Evolutionary conservation across 1,140 invertebrate genomes (phyloP), one percentile per base, ranked within the genome.

Genomic region (Macrobrachium nipponense): DNA sequence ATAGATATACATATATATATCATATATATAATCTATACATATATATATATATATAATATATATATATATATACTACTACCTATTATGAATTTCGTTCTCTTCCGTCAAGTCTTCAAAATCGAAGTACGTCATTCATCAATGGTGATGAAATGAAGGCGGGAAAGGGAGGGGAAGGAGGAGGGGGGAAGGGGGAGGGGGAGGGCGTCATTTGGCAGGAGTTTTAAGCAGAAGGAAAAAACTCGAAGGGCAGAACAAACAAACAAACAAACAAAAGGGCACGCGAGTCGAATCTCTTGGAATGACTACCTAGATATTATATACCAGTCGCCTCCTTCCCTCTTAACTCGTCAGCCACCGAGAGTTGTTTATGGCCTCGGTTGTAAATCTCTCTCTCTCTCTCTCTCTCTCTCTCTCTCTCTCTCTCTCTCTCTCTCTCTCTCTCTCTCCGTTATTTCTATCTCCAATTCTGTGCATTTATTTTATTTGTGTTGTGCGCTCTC

Each of bases 391-490:
- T 77, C 75, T 77, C 75, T 77, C 75, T 77, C 75, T 77, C 75
- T 77, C 75, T 77, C 75, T 77, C 75, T 77, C 75, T 77, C 75
- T 77, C 75, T 77, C 75, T 77, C 75, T 77, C 75, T 77, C 75
- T 77, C 75, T 77, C 75, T 77, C 75, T 77, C 75, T 77, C 75
- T 77, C 75, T 77, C 75, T 77, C 75, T 77, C 75, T 77, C 75
- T 77, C 44, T 77, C 43, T 77, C 14, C 10, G 15, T 77, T 18
- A 14, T 5, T 75, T 11, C 10, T 43, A 36, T 14, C 0, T 43
- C 5, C 14, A 72, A 2, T 18, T 18, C 27, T 1, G 27, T 36
- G 4, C 27, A 36, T 36, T n/a, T 58, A 20, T 43, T 43, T 6
- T n/a, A 43, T 5, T 44, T 5, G 7, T 43, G 23, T 43, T 76